A percentile compares a stretch with the other conserved stretches of the same genome.
Conservation (phyloP, 2,888 invertebrate species). For the Alentia gelatinosa region DNA sequence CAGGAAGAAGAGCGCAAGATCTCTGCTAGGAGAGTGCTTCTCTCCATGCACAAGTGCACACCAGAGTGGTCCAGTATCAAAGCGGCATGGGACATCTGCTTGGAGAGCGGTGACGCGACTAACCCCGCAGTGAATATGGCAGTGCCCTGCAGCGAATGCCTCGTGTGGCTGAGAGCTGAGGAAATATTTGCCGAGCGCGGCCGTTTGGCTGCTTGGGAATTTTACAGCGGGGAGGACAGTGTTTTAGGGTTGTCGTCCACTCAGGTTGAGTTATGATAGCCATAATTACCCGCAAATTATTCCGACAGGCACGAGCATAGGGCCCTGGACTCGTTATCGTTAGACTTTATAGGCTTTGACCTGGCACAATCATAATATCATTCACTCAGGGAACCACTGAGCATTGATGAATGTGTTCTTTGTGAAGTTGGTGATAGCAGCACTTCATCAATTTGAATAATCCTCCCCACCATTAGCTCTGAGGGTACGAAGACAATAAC, state of each 20-base stretch:
- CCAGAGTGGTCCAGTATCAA: neutral
- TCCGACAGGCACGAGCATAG: neutral
- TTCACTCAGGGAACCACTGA: neutral
- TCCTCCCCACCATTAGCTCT: too few species aligned
- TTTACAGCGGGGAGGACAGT: neutral
- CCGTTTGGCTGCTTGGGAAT: neutral
- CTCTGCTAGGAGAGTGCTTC: too few species aligned
- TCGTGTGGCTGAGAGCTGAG: neutral
- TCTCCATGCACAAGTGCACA: neutral
- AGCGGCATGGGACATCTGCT: neutral
- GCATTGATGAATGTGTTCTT: neutral
- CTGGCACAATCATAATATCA: neutral
- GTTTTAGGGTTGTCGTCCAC: slow-evolving; percentile 28
- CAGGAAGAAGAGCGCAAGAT: too few species aligned
- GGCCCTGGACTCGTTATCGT: neutral
- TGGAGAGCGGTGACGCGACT: neutral
- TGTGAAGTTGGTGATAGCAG: too few species aligned
- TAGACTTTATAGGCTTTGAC: neutral
- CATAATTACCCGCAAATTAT: neutral
- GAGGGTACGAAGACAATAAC: too few species aligned
- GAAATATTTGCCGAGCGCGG: slow-evolving; percentile 4
- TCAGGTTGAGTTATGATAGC: slow-evolving; percentile 30
- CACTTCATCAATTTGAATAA: too few species aligned
- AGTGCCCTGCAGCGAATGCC: neutral
- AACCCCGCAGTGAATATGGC: neutral